These are phyloP conservation scores for Diachrysia chrysitis DNA, from an alignment of 2,888 invertebrate genomes.

Conservation along the genomic window DNA sequence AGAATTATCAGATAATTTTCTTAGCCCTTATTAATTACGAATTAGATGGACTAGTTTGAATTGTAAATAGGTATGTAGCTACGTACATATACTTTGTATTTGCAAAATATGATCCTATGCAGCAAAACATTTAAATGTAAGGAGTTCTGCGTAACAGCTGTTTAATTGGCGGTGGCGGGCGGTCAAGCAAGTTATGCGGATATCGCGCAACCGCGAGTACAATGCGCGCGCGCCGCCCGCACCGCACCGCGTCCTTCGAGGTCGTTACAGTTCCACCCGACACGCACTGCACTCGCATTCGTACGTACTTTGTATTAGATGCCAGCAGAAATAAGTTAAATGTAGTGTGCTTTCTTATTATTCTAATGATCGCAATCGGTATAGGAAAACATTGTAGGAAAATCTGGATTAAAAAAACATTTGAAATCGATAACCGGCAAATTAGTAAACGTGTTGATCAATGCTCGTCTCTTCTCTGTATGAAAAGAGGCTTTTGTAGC, in stretches of 20 bases:
- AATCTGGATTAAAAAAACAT: too few species aligned
- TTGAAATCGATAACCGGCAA: too few species aligned
- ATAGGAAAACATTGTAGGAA: neutral
- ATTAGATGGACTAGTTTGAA: neutral
- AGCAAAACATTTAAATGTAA: constrained; percentile 53
- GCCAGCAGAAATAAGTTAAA: constrained; percentile 9
- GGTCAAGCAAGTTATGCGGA: constrained; percentile 82
- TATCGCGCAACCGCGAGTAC: constrained; percentile 79
- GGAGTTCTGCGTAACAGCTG: constrained; percentile 56
- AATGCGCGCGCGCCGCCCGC: constrained; percentile 60
- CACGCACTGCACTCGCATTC: constrained; percentile 41
- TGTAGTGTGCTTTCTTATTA: too few species aligned
- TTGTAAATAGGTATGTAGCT: constrained; percentile 11
- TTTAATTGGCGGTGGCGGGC: constrained; percentile 65
- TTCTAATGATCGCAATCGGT: neutral
- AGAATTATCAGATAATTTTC: too few species aligned
- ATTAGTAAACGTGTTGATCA: too few species aligned
- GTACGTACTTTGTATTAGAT: constrained; percentile 28
- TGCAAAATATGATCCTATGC: constrained; percentile 42
- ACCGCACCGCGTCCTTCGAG: constrained; percentile 79
- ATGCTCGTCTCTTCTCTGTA: too few species aligned
- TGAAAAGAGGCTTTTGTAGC: too few species aligned
- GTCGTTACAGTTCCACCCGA: constrained; percentile 75
- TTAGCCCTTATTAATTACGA: too few species aligned
- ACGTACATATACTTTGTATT: constrained; percentile 16